These are phyloP conservation scores for Callopanchax toddi DNA, from an alignment of 2,113 vertebrate genomes.

Conservation along the genomic window DNA sequence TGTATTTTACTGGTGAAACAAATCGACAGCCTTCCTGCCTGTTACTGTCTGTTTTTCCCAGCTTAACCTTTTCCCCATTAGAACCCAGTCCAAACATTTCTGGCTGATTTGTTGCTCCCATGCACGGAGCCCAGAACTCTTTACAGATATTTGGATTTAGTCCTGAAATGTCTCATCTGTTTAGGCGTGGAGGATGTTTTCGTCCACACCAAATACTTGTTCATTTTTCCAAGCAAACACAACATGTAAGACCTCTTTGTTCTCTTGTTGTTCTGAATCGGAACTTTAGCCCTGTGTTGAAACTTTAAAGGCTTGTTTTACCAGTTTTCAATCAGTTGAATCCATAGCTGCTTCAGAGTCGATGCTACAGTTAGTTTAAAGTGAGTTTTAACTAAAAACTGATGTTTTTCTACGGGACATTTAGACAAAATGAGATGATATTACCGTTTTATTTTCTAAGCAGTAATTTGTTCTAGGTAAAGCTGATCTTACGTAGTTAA, in stretches of 20 bases:
- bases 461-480: no score
- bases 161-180: conserved; percentile 12
- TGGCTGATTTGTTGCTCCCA: conserved; percentile 30
- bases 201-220: neutral
- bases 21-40: conserved; percentile 1
- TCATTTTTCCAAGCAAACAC: conserved; percentile 6
- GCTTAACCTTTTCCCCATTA: conserved; percentile 14
- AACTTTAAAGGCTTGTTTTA: neutral
- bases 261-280: neutral
- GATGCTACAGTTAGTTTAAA: neutral
- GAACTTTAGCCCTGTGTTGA: neutral
- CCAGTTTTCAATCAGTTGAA: no score
- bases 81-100: conserved; percentile 40
- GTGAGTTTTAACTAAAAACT: no score
- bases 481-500: no score
- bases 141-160: conserved; percentile 19
- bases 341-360: neutral
- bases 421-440: no score
- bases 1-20: neutral
- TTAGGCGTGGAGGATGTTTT: neutral
- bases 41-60: conserved; percentile 16
- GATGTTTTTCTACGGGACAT: no score
- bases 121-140: conserved; percentile 16
- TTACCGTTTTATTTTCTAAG: no score
- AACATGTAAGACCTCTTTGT: neutral